A percentile compares a stretch with the other conserved stretches of the same genome.
phyloP scores from a whole-genome alignment of 2,888 invertebrate genomes.

The Temnothorax ravouxi region DNA sequence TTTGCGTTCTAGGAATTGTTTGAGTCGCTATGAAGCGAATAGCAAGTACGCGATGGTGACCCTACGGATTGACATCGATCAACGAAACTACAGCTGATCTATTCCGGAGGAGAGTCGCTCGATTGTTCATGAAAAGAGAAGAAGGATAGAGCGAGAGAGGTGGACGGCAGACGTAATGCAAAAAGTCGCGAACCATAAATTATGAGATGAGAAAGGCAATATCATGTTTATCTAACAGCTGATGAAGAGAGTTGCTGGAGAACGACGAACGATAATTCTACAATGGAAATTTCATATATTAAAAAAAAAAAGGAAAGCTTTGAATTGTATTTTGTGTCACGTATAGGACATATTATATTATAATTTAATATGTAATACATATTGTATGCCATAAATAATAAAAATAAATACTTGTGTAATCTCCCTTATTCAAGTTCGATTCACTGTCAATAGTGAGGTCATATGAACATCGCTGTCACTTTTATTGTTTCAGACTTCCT shows the following conservation, averaged over 20 bases:
- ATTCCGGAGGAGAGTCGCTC: conserved; percentile 61
- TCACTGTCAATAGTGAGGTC: conserved; percentile 11
- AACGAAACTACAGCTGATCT: conserved; percentile 75
- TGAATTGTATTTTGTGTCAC: neutral
- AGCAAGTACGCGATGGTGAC: conserved; percentile 75
- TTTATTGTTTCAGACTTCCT: conserved; percentile 45
- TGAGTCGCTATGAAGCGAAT: conserved; percentile 67
- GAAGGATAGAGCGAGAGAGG: conserved; percentile 30
- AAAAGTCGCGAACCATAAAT: conserved; percentile 19
- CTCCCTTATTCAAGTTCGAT: neutral
- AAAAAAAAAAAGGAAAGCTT: neutral
- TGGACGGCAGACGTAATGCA: conserved; percentile 9
- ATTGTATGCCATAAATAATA: neutral
- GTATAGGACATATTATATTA: neutral
- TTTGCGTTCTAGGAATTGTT: conserved; percentile 55
- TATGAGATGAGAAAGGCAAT: conserved; percentile 16
- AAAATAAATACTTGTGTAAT: neutral
- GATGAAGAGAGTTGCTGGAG: neutral
- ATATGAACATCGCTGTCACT: conserved; percentile 23
- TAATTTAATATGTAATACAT: neutral
- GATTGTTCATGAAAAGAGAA: conserved; percentile 44
- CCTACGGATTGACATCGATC: conserved; percentile 82
- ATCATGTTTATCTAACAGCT: conserved; percentile 18
- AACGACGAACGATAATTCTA: conserved; percentile 5
- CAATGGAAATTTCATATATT: neutral